phyloP scores from a whole-genome alignment of 2,888 invertebrate species.

The Seira sanloemensis region DNA sequence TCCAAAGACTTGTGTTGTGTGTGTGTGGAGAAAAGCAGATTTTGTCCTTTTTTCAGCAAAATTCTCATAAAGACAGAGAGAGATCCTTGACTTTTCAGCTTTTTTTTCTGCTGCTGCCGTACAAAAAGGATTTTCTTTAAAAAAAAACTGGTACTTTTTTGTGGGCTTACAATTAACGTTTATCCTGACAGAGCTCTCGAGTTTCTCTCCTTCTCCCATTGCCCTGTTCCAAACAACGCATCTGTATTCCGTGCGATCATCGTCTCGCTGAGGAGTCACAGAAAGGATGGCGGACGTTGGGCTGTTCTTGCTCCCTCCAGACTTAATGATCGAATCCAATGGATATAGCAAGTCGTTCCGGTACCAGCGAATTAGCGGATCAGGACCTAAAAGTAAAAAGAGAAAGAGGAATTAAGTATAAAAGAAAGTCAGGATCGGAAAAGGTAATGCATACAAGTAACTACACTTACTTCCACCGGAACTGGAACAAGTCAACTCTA shows the following conservation, averaged over 20 bases:
- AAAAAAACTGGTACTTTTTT: not conserved
- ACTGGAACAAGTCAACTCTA: slow-evolving; percentile 80
- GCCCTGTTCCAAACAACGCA: slow-evolving; percentile 94
- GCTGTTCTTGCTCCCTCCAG: slow-evolving; percentile 84
- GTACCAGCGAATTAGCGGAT: slow-evolving; percentile 89
- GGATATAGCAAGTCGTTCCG: slow-evolving; percentile 86
- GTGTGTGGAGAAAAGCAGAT: slow-evolving; percentile 2
- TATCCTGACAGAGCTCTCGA: slow-evolving; percentile 87
- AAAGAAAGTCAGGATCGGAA: too few relatives aligned
- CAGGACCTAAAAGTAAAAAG: slow-evolving; percentile 79
- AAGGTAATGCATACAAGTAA: too few relatives aligned
- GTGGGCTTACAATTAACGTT: slow-evolving; percentile 91
- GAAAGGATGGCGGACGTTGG: slow-evolving; percentile 86
- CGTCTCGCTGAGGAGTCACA: slow-evolving; percentile 87
- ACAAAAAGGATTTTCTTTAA: slow-evolving; percentile 24
- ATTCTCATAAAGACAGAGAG: not conserved
- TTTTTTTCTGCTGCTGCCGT: slow-evolving; percentile 31
- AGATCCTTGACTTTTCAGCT: slow-evolving; percentile 16
- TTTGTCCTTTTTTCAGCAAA: not conserved
- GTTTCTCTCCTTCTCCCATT: slow-evolving; percentile 86
- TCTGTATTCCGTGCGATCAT: slow-evolving; percentile 88
- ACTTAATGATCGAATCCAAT: slow-evolving; percentile 80
- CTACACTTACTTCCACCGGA: slow-evolving; percentile 84
- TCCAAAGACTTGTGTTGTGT: too few relatives aligned
- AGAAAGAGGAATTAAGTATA: too few relatives aligned